Conservation (phyloP, 2,888 invertebrate genomes). For the Caenorhabditis drosophilae region DNA sequence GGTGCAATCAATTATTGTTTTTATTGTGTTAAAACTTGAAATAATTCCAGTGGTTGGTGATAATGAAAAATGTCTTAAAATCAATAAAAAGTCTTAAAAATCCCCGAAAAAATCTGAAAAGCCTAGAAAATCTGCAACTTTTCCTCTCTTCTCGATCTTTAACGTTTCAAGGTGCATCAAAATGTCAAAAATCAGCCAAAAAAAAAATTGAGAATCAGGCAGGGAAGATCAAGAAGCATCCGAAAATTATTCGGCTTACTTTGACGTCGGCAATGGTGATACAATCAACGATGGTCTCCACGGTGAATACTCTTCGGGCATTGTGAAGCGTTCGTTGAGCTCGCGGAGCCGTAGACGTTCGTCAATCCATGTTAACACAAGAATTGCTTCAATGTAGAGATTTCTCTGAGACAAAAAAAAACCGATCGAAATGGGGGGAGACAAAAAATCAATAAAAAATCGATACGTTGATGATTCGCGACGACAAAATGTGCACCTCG, state of each 20-base stretch:
- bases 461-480: constrained; percentile 33
- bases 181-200: too few species aligned
- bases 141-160: too few species aligned
- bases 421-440: not conserved
- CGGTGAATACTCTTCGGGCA: constrained; percentile 41
- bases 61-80: constrained; percentile 14
- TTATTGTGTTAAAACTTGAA: constrained; percentile 24
- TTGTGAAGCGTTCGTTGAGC: constrained; percentile 56
- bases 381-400: constrained; percentile 51
- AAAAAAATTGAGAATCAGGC: too few species aligned
- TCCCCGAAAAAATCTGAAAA: too few species aligned
- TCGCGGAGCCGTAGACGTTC: constrained; percentile 64
- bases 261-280: constrained; percentile 23
- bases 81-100: too few species aligned
- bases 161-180: too few species aligned
- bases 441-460: not conserved
- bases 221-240: too few species aligned
- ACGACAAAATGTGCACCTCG: constrained; percentile 36
- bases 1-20: constrained; percentile 39
- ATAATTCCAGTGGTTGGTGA: constrained; percentile 24
- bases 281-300: constrained; percentile 42
- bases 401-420: constrained; percentile 27
- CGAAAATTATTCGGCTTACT: not conserved
- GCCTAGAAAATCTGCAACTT: too few species aligned
- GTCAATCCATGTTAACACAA: constrained; percentile 58